These are phyloP conservation scores for Ypsolopha sequella DNA, from an alignment of 2,888 invertebrate species.

Conservation along the genomic window DNA sequence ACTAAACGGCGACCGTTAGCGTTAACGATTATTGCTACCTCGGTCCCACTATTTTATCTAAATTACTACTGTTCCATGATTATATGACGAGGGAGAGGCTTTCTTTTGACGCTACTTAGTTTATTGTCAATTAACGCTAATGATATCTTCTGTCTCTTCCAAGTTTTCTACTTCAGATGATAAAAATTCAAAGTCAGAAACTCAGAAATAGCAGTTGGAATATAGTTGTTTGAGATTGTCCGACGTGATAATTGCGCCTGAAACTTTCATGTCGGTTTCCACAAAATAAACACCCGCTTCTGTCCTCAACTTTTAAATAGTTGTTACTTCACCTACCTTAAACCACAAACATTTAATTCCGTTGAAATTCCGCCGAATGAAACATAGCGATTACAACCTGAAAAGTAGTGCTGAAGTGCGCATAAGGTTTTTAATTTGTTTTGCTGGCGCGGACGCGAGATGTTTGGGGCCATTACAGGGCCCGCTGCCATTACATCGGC, in stretches of 20 bases:
- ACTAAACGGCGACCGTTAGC: slow-evolving; percentile 41
- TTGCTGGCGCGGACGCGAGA: slow-evolving; percentile 43
- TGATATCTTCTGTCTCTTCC: background rate
- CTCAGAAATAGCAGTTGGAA: too few species aligned
- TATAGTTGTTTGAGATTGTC: background rate
- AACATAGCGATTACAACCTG: slow-evolving; percentile 18
- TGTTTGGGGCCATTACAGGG: slow-evolving; percentile 47
- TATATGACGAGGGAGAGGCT: slow-evolving; percentile 19
- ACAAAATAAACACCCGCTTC: background rate
- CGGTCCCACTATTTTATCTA: slow-evolving; percentile 38
- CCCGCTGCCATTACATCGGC: slow-evolving; percentile 47
- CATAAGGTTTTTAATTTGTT: slow-evolving; percentile 61
- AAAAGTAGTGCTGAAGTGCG: slow-evolving; percentile 24
- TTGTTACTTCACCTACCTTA: background rate
- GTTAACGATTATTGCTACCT: slow-evolving; percentile 49
- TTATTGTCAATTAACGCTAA: slow-evolving; percentile 1
- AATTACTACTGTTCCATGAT: slow-evolving; percentile 45
- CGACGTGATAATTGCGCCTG: slow-evolving; percentile 1
- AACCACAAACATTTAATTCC: slow-evolving; percentile 5
- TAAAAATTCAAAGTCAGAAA: too few species aligned
- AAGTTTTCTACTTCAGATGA: background rate
- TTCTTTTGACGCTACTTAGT: slow-evolving; percentile 16
- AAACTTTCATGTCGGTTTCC: background rate
- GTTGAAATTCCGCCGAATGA: background rate
- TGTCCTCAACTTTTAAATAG: background rate